Evolutionary conservation across 2,113 vertebrate genomes (phyloP).

Genomic region (Illadopsis cleaveri): DNA sequence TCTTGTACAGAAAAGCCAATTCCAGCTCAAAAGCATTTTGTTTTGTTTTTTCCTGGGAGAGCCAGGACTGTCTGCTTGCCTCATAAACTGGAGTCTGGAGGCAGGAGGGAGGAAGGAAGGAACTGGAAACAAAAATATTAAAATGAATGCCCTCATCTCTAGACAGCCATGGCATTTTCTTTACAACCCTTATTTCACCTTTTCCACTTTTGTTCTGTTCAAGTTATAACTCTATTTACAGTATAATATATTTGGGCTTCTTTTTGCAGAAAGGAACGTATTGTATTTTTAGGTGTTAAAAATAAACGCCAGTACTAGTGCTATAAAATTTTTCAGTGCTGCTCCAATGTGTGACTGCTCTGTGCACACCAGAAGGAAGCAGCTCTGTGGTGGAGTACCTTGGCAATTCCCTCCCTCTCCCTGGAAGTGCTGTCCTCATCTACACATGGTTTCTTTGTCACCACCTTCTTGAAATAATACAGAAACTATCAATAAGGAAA

Average conservation of each 20-base stretch:
- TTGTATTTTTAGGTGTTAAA: not conserved
- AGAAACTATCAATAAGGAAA: not conserved
- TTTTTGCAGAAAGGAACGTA: not conserved
- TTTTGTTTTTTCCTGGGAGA: not conserved
- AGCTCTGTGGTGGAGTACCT: not conserved
- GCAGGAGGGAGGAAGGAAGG: not conserved
- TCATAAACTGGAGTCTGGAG: not conserved
- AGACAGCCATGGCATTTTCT: not conserved
- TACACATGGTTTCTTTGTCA: not conserved
- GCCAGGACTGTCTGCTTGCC: not conserved
- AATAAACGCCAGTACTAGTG: not conserved
- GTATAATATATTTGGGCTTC: not conserved
- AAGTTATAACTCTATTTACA: not conserved
- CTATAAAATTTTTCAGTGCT: not conserved
- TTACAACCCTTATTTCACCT: not conserved
- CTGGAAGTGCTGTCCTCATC: not conserved
- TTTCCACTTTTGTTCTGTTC: not conserved
- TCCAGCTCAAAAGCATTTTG: not conserved
- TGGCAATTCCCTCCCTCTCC: not conserved
- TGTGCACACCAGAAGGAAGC: not conserved
- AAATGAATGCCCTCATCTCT: not conserved
- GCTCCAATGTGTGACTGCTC: rapidly evolving
- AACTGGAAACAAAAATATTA: not conserved
- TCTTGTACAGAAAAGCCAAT: not conserved
- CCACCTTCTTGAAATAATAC: not conserved